Evolutionary conservation across 2,797 vertebrate genomes (phyloP).

Genomic region (Lophotriccus pileatus): DNA sequence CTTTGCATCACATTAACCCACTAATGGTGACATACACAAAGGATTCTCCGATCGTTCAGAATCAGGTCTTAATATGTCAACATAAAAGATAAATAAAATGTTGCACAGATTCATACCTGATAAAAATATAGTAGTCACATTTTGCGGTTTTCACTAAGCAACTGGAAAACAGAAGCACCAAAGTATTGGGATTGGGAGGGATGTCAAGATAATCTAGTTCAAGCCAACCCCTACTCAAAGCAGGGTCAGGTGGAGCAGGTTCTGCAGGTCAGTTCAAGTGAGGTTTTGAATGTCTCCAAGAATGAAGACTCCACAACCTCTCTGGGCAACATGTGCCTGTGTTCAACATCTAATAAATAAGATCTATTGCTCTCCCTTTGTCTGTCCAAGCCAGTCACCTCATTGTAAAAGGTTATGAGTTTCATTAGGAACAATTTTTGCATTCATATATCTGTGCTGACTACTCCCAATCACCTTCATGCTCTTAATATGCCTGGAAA

Average conservation of each 20-base stretch:
- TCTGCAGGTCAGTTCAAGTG: not conserved
- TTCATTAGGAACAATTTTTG: not conserved
- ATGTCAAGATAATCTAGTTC: not conserved
- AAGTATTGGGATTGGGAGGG: not conserved
- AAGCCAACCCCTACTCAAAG: not conserved
- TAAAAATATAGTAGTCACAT: conserved; percentile 41
- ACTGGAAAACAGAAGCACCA: not conserved
- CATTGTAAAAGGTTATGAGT: not conserved
- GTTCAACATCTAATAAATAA: not conserved
- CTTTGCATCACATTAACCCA: not conserved
- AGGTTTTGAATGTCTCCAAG: not conserved
- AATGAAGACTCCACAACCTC: not conserved
- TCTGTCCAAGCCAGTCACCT: not conserved
- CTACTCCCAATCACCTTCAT: not conserved
- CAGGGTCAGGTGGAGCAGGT: not conserved
- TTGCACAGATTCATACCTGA: conserved; percentile 22
- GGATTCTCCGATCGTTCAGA: not conserved
- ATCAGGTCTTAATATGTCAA: not conserved
- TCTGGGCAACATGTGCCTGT: not conserved
- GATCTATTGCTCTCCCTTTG: not conserved
- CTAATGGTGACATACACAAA: not conserved
- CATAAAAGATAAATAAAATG: conserved; percentile 2
- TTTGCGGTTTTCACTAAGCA: conserved; percentile 49
- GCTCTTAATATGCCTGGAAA: not conserved
- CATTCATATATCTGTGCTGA: not conserved